Evolutionary conservation across 2,888 invertebrate genomes (phyloP), one percentile per base, ranked within the genome.

Genomic region (Agrochola lychnidis): DNA sequence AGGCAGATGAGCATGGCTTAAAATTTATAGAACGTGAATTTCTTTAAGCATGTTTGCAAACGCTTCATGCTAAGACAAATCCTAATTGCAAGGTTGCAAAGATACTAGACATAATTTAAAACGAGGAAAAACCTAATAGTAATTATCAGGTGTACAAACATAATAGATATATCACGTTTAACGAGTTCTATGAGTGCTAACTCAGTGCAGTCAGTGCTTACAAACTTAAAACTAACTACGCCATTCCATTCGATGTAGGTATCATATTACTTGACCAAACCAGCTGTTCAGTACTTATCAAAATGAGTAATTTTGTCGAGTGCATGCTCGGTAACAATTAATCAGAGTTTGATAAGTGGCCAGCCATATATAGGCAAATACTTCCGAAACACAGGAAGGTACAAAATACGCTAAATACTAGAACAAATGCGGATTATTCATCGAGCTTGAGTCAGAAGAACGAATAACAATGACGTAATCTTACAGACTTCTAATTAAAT

Each of bases 361-460:
- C 40, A 56, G 53, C 30, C 12, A 56, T 14, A 25, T 14, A 10
- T n/a, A 57, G 68, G 56, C 68, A 71, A 51, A 75, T 59, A 25
- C 63, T 67, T 76, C 70, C 56, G 4, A 62, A 67, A 73, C 48
- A 76, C 36, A 66, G 61, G 75, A 73, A 82, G 73, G 40, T 51
- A 25, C 70, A 36, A 77, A 75, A 67, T 70, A n/a, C 70, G 63
- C 73, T 75, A 81, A 87, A 70, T 45, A 71, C 30, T 56, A 70
- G 40, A 76, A 63, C 67, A 80, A 80, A 70, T 64, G 68, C 48
- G 61, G 68, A 80, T 80, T 87, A 87, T 78, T 81, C 85, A 87
- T 80, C 68, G 67, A 61, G 30, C 30, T 79, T 85, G 85, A 83
- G 67, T 87, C 87, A 85, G 72, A 62, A 45, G 22, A 79, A 57